A percentile compares a stretch with the other conserved stretches of the same genome.
Conservation (phyloP, 1,140 invertebrate species). For the Helicoverpa armigera region DNA sequence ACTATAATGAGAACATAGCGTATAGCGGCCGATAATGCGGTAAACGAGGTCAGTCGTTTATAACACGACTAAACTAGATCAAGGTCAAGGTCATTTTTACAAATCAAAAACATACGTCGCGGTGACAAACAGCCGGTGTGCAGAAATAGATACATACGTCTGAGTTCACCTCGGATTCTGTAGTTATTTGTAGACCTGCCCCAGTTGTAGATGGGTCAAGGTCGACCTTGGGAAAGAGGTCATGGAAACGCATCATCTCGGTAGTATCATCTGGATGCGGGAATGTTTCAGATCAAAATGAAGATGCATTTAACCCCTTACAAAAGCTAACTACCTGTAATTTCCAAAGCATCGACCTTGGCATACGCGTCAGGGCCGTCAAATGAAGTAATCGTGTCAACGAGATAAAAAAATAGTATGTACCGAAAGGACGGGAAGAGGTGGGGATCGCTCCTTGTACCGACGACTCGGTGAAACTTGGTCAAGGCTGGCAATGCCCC, state of each 20-base stretch:
- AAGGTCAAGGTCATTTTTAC: conserved; percentile 86
- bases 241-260: conserved; percentile 49
- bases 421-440: conserved; percentile 84
- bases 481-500: conserved; percentile 80
- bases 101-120: conserved; percentile 82
- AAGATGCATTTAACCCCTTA: conserved; percentile 23
- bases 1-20: conserved; percentile 76
- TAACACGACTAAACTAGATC: conserved; percentile 84
- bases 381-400: conserved; percentile 82
- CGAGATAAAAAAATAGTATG: conserved; percentile 81
- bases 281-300: conserved; percentile 14
- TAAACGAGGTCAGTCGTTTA: conserved; percentile 85
- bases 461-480: conserved; percentile 84
- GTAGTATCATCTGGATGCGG: conserved; percentile 23
- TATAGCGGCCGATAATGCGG: conserved; percentile 81
- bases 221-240: conserved; percentile 70
- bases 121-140: conserved; percentile 74
- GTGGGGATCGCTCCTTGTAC: conserved; percentile 84
- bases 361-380: conserved; percentile 68
- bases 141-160: conserved; percentile 76
- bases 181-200: conserved; percentile 75
- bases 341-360: conserved; percentile 66
- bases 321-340: conserved; percentile 34
- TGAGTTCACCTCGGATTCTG: conserved; percentile 78
- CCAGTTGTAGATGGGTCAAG: conserved; percentile 83